These are phyloP conservation scores for Caenorhabditis elegans DNA, from an alignment of 1,140 invertebrate species.

Conservation along the genomic window WBcel235 BX284605.5:7959501-7960000, in stretches of 20 bases:
- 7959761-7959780: background rate
- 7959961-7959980: background rate
- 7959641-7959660: too few relatives aligned
- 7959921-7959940: background rate
- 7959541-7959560: background rate
- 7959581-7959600: too few relatives aligned
- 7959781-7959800: constrained; percentile 6
- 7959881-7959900: constrained; percentile 13
- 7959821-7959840: constrained; percentile 9
- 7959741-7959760: background rate
- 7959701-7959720: too few relatives aligned
- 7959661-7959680: too few relatives aligned
- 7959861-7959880: background rate
- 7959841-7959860: constrained; percentile 14
- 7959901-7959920: constrained; percentile 10
- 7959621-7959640: too few relatives aligned
- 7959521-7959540: background rate
- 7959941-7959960: background rate
- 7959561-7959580: too few relatives aligned
- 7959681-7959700: too few relatives aligned
- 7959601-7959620: too few relatives aligned
- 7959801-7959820: background rate
- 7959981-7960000: background rate
- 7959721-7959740: constrained; percentile 4
- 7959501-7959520: background rate